Evolutionary conservation across 1,140 invertebrate genomes (phyloP), one percentile per base, ranked within the genome.

Genomic region (Dryas iulia): DNA sequence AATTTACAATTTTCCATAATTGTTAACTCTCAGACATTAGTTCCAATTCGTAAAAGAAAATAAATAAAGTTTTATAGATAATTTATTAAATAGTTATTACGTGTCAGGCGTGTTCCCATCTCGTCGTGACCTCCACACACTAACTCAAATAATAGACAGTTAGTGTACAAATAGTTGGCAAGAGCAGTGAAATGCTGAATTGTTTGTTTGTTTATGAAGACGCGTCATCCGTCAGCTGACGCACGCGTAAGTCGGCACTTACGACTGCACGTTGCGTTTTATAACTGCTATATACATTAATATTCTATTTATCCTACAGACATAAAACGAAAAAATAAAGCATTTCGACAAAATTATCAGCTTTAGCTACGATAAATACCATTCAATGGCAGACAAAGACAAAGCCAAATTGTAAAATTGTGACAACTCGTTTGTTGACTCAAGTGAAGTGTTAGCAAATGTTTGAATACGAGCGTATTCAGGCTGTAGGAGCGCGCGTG

Each of bases 101-200:
- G 10, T 47, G n/a, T 47, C 7, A 2, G 7, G 35, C 7, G 35
- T 8, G 7, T 14, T 47, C n/a, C 6, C 33, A n/a, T n/a, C 33
- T 35, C 33, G 35, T 1, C 35, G 35, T 18, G 35, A 21, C 35
- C 35, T 8, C 14, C 35, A 35, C 35, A 47, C 14, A 2, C 14
- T 3, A 14, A 2, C 35, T 35, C 33, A 39, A 21, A 61, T 21
- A 47, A 47, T 28, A 47, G 39, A 52, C 18, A 47, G 14, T 53
- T 52, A 24, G 23, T 30, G 39, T 30, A 26, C 30, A 30, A 52
- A 62, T 47, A 60, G 24, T 62, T 62, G 59, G 59, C 59, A 23
- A 52, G 59, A 62, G 35, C 10, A 12, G 59, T 30, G 26, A 52
- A 18, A 26, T 61, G 59, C 28, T 28, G 25, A 47, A 21, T 52